A percentile compares a stretch with the other conserved stretches of the same genome.
These are phyloP conservation scores for Arvicola amphibius DNA, from an alignment of 2,797 vertebrate genomes.

Conservation along the genomic window DNA sequence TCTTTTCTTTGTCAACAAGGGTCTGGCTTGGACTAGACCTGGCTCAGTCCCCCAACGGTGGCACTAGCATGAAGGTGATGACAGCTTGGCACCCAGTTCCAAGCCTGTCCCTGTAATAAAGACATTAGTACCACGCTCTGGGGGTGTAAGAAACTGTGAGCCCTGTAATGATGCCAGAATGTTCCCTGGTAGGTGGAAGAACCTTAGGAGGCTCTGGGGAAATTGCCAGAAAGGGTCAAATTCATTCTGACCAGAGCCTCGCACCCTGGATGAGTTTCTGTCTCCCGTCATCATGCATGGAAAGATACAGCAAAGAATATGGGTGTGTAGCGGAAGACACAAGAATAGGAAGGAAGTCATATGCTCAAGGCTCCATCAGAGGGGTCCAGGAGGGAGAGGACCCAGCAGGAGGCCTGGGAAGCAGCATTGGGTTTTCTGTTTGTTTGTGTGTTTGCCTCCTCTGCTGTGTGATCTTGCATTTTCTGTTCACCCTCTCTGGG, in stretches of 20 bases:
- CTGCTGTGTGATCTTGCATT: background rate
- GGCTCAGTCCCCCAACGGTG: background rate
- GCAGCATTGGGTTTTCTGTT: background rate
- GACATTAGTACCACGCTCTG: background rate
- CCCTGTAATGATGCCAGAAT: background rate
- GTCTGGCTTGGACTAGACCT: background rate
- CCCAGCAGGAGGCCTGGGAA: background rate
- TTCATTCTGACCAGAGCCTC: background rate
- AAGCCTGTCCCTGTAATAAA: background rate
- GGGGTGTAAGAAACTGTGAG: background rate
- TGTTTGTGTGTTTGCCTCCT: background rate
- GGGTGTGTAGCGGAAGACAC: background rate
- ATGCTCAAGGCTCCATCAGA: background rate
- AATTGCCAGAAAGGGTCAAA: background rate
- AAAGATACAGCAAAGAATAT: background rate
- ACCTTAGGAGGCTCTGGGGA: rapidly evolving
- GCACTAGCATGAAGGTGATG: background rate
- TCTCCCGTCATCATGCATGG: background rate
- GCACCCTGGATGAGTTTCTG: background rate
- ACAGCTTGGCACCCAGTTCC: background rate
- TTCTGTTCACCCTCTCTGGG: background rate
- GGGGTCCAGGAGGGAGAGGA: background rate
- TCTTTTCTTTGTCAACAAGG: conserved; percentile 3
- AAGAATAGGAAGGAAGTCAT: background rate
- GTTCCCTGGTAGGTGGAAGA: background rate